These are phyloP conservation scores for Celastrina argiolus DNA, from an alignment of 2,888 invertebrate species.

Conservation along the genomic window DNA sequence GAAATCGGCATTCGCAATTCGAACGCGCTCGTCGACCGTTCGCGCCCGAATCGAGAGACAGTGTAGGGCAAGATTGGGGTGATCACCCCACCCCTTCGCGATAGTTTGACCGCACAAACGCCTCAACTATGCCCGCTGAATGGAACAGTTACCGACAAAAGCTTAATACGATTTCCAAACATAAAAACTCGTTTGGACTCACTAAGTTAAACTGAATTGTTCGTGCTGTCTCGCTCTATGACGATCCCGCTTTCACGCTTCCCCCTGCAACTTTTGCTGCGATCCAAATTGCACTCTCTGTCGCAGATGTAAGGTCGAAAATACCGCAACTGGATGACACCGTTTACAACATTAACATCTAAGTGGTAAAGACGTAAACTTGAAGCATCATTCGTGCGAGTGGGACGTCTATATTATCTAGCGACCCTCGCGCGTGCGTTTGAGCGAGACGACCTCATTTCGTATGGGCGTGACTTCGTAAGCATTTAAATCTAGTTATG, in stretches of 20 bases:
- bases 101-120: conserved; percentile 75
- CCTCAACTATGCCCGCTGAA: conserved; percentile 75
- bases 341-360: conserved; percentile 54
- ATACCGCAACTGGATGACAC: conserved; percentile 33
- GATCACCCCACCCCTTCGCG: conserved; percentile 65
- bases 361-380: conserved; percentile 58
- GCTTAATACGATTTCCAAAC: conserved; percentile 78
- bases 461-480: conserved; percentile 63
- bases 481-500: conserved; percentile 77
- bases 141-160: conserved; percentile 77
- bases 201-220: conserved; percentile 72
- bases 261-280: conserved; percentile 48
- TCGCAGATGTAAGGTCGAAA: neutral
- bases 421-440: conserved; percentile 28
- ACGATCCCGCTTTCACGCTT: conserved; percentile 65
- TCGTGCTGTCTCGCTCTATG: conserved; percentile 62
- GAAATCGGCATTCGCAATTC: conserved; percentile 44
- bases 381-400: conserved; percentile 50
- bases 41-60: conserved; percentile 63
- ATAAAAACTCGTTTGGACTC: conserved; percentile 77
- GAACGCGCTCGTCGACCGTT: conserved; percentile 57
- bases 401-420: conserved; percentile 44
- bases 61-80: conserved; percentile 67
- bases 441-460: conserved; percentile 47
- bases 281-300: conserved; percentile 37